phyloP scores from a whole-genome alignment of 1,140 invertebrate species.

The Platyura marginata region DNA sequence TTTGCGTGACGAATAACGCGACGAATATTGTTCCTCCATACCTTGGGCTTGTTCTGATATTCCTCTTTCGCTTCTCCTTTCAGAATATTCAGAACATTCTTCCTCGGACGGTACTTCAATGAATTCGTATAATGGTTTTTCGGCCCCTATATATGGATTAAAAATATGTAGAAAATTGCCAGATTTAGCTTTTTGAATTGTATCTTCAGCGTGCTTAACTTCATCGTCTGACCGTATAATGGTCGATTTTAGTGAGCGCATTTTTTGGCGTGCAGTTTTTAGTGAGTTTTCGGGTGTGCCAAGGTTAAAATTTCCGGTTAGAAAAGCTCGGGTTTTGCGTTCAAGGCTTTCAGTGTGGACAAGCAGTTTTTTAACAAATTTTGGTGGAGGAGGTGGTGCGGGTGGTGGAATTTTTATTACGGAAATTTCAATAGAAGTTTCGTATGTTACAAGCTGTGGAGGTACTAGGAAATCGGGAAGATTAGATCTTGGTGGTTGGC shows the following conservation, averaged over 20 bases:
- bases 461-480: slow-evolving; percentile 24
- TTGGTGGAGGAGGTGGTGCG: slow-evolving; percentile 15
- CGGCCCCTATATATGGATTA: slow-evolving; percentile 15
- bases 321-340: slow-evolving; percentile 20
- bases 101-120: slow-evolving; percentile 14
- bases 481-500: background rate
- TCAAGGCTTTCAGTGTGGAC: slow-evolving; percentile 21
- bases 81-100: slow-evolving; percentile 19
- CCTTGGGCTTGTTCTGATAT: slow-evolving; percentile 18
- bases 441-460: slow-evolving; percentile 21
- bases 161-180: slow-evolving; percentile 23
- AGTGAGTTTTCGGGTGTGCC: slow-evolving; percentile 17
- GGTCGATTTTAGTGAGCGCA: slow-evolving; percentile 20
- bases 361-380: slow-evolving; percentile 18
- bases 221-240: slow-evolving; percentile 20
- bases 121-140: slow-evolving; percentile 21
- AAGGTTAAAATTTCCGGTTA: slow-evolving; percentile 19
- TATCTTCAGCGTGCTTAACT: slow-evolving; percentile 23
- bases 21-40: slow-evolving; percentile 22
- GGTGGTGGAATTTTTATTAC: slow-evolving; percentile 13
- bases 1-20: slow-evolving; percentile 14
- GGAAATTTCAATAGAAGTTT: slow-evolving; percentile 22
- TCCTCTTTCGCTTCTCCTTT: slow-evolving; percentile 16
- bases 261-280: slow-evolving; percentile 21
- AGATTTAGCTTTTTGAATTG: slow-evolving; percentile 21